Base-by-base conservation (phyloP, 2,113 vertebrate species). In the Bos javanicus region DNA sequence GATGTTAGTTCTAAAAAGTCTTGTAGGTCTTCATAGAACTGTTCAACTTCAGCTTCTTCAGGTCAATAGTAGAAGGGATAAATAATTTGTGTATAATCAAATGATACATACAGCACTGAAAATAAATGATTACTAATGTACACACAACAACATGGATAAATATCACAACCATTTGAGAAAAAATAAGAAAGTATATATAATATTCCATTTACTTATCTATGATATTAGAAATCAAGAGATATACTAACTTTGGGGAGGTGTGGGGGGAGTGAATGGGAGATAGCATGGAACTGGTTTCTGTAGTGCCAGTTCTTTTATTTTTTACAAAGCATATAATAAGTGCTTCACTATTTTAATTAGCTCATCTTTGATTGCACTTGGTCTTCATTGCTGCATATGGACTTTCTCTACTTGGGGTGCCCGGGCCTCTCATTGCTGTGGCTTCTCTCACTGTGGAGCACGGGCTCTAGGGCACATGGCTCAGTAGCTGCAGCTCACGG, bases 401-500 rank as follows among this genome's bases (percentile, higher is more conserved):
- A 5, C 76, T 11, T 30, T 19, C 46, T 80, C 12, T 43, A 1
- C 39, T 76, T 26, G 71, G 23, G 23, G 23, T 26, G 36, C 71
- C 6, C 0, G 2, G 64, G 26, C 26, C 28, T 48, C 43, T 30
- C 76, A 17, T 17, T 1, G 15, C 43, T 17, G 15, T 11, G 46
- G 76, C 46, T 48, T 30, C 46, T 17, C 15, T 48, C 28, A 0
- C 3, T 30, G 46, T 3, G 8, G 46, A 33, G 76, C 46, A 50
- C 9, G 9, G 16, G 8, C 26, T 48, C 4, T 7, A 17, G 26
- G 43, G 43, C 25, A 46, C 43, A 30, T 0, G 2, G 26, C 76
- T 30, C 26, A 10, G 43, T 1, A 48, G 26, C 0, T 48, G 76
- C 43, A 5, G 15, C 26, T 17, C 46, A 19, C 28, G 0, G 5